These are phyloP conservation scores for Gryon sp. DNA, from an alignment of 1,140 invertebrate genomes.

Conservation along the genomic window DNA sequence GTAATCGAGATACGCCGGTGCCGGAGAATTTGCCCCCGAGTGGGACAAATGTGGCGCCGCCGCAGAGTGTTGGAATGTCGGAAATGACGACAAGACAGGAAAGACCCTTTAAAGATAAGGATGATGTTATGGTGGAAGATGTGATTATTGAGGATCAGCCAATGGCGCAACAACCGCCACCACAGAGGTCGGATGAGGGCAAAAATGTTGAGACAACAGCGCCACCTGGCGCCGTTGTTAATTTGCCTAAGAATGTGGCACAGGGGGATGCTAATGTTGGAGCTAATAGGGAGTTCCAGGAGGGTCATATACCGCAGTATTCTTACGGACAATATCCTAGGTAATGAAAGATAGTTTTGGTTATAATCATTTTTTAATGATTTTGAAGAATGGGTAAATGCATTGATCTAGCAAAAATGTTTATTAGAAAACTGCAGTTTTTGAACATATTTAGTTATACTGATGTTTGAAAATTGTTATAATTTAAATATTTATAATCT, in stretches of 20 bases:
- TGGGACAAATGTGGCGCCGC: too few relatives aligned
- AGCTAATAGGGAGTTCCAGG: constrained; percentile 55
- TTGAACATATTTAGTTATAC: too few relatives aligned
- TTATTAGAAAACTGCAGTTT: too few relatives aligned
- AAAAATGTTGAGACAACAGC: not conserved
- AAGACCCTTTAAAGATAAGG: not conserved
- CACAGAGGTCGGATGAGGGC: not conserved
- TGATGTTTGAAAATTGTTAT: too few relatives aligned
- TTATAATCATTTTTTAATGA: too few relatives aligned
- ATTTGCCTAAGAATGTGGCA: not conserved
- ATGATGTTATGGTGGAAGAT: constrained; percentile 1
- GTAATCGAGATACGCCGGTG: too few relatives aligned
- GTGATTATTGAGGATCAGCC: constrained; percentile 35
- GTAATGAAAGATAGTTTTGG: constrained; percentile 16
- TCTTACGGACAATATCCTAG: constrained; percentile 75
- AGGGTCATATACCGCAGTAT: constrained; percentile 72
- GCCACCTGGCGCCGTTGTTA: not conserved
- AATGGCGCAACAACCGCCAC: constrained; percentile 33
- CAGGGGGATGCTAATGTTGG: not conserved
- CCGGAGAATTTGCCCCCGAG: too few relatives aligned
- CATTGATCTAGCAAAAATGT: too few relatives aligned
- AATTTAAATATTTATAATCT: too few relatives aligned
- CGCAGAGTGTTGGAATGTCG: too few relatives aligned
- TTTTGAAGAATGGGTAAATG: not conserved
- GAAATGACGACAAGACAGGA: constrained; percentile 27